Evolutionary conservation across 2,113 vertebrate genomes (phyloP), one percentile per base, ranked within the genome.

Genomic region (Meles meles): DNA sequence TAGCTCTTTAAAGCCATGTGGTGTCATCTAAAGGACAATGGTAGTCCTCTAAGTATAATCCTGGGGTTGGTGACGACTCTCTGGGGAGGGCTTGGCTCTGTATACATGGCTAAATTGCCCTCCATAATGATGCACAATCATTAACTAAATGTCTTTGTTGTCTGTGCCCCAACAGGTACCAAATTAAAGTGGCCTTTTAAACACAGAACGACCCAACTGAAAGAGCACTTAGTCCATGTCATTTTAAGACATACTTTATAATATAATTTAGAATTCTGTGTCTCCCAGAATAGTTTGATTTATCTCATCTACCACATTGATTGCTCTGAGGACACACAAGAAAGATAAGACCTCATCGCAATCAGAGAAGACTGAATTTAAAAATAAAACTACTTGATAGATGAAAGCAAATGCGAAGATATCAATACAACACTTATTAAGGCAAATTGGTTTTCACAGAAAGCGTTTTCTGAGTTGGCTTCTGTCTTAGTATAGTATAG

Each of bases 201-300:
- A 71, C 82, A 57, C 18, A 55, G 69, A 87, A 23, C 42, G 27
- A 42, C 47, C n/a, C 83, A 92, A 39, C 7, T 77, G n/a, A 55
- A 59, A 81, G 61, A 92, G 39, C 34, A 49, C 49, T 94, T 77
- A 85, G 74, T 69, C 31, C 4, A 4, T 49, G 47, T 37, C 71
- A 72, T 93, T 94, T 88, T 77, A 80, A 95, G 42, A 76, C n/a
- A 87, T 49, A 86, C 12, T 90, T 81, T 77, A 37, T 65, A 44
- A 57, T 95, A 94, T 95, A 88, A 63, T 85, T 72, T 44, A 79
- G 88, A 82, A 71, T 79, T 95, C 21, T 55, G 21, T 88, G 82
- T 97, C 77, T 97, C 44, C 39, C 34, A 94, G 72, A 97, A 69
- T 49, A 86, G 72, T 94, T 88, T 34, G 84, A 27, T 84, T 91